A percentile compares a stretch with the other conserved stretches of the same genome.
phyloP scores from a whole-genome alignment of 2,888 invertebrate species.

The Lasioglossum pauxillum region DNA sequence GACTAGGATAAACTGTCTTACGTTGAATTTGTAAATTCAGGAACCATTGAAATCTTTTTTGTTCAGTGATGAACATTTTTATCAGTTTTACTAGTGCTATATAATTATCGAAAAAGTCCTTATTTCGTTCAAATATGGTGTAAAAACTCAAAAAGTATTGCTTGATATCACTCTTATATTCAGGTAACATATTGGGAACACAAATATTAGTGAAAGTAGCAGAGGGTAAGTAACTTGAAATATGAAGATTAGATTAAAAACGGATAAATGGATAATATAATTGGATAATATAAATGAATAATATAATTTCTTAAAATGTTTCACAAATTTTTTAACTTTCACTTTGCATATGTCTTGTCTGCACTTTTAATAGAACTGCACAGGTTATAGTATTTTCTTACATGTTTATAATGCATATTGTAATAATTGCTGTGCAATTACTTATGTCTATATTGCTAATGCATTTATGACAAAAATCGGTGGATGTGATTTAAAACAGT shows the following conservation, averaged over 20 bases:
- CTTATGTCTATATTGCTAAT: too few relatives aligned
- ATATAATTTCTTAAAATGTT: not conserved
- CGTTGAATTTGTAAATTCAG: not conserved
- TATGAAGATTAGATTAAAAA: not conserved
- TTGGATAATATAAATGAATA: too few relatives aligned
- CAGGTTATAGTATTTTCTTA: not conserved
- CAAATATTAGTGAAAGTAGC: not conserved
- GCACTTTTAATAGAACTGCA: not conserved
- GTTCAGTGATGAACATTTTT: too few relatives aligned
- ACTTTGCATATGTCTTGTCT: conserved; percentile 34
- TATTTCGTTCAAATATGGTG: too few relatives aligned
- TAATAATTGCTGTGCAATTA: not conserved
- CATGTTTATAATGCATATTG: not conserved
- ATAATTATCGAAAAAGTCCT: too few relatives aligned
- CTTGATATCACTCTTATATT: not conserved
- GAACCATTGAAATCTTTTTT: not conserved
- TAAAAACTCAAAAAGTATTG: not conserved
- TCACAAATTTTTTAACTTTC: not conserved
- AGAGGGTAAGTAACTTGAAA: conserved; percentile 18
- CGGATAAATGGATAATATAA: too few relatives aligned
- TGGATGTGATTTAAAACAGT: too few relatives aligned
- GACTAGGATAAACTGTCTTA: not conserved
- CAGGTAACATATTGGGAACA: conserved; percentile 18
- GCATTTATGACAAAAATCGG: too few relatives aligned
- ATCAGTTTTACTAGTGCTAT: too few relatives aligned